Base-by-base conservation (phyloP, 2,888 invertebrate species). In the Chironomus tentans region DNA sequence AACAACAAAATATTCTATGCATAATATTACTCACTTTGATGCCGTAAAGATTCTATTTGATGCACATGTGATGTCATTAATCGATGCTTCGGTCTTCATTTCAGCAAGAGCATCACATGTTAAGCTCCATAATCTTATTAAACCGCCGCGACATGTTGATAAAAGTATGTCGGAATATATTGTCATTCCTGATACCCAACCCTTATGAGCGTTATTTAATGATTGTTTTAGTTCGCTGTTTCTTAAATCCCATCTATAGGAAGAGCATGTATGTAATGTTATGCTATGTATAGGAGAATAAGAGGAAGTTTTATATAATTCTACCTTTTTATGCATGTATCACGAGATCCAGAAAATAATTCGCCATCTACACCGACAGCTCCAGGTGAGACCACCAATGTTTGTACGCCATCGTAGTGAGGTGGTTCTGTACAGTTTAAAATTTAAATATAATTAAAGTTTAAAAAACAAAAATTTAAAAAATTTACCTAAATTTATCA, bases 401-500 rank as follows among this genome's bases (percentile, higher is more conserved):
- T 91, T 82, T 94, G 92, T 75, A 95, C 92, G 28, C 94, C 95
- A 83, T 95, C 95, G 83, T 95, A 95, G 84, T 95, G 95, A 5
- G 95, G 95, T 13, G 95, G 95, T 79, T 91, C 90, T 38, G 10
- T 38, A 7, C 38, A 38, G 10, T 10, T 10, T 38, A 38, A 38
- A 56, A 56, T 12, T 56, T 50, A 50, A 50, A 50, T 7, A 15
- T 6, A 48, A 10, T 50, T 56, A 15, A 7, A 5, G 18, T 15
- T 1, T 15, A 50, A 24, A 2, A n/a, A 28, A 56, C 7, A n/a
- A 56, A 56, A 15, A 15, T 38, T 0, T 7, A 38, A 15, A 18
- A 4, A 18, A 15, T 15, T 56, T 18, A 56, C 56, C 56, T 77
- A 93, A 85, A 79, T 90, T 88, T 76, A 89, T 87, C 47, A 90